phyloP scores from a whole-genome alignment of 2,113 vertebrate genomes.

The Cettia cetti region DNA sequence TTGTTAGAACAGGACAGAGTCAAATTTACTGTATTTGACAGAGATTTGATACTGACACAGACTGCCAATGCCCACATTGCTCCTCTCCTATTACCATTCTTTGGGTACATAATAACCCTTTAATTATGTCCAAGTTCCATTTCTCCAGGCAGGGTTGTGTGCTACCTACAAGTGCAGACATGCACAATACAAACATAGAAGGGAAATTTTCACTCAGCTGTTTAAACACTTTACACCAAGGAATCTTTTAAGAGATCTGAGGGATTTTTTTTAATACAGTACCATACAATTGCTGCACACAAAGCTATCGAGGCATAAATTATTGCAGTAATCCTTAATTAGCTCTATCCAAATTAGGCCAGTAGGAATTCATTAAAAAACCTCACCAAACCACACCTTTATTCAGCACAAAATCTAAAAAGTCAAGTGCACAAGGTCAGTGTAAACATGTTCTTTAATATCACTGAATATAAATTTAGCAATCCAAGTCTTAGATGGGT shows the following conservation, averaged over 20 bases:
- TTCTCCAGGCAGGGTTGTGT: background rate
- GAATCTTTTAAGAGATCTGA: background rate
- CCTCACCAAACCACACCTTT: background rate
- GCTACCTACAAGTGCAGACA: background rate
- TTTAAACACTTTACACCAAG: background rate
- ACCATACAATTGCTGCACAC: background rate
- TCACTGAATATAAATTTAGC: constrained; percentile 27
- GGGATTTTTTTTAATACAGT: background rate
- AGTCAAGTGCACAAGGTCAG: background rate
- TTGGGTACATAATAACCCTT: background rate
- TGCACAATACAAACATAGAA: background rate
- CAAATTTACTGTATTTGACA: background rate
- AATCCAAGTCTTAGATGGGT: constrained; percentile 13
- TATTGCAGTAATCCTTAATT: background rate
- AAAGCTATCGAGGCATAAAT: background rate
- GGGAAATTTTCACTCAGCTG: background rate
- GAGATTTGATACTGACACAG: background rate
- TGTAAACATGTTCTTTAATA: constrained; percentile 67
- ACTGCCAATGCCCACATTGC: background rate
- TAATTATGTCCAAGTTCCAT: background rate
- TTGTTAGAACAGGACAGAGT: background rate
- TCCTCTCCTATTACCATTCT: background rate
- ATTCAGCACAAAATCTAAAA: background rate
- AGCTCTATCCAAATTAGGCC: background rate
- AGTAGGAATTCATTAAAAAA: background rate